Conservation (phyloP, 2,113 vertebrate species). For the Pteruthius melanotis region DNA sequence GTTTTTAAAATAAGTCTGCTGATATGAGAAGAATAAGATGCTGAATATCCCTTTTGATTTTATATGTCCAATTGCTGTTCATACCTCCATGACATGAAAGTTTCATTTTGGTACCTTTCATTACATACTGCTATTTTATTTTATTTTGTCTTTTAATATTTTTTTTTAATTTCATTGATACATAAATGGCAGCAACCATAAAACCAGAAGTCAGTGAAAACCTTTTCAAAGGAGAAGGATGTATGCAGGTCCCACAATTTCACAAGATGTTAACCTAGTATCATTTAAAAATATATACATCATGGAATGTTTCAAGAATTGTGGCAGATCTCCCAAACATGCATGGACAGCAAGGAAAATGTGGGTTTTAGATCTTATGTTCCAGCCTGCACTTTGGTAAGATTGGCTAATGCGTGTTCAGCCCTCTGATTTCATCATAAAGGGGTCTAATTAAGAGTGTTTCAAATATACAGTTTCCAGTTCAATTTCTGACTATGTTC, state of each 20-base stretch:
- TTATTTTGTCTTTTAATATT: too few relatives aligned
- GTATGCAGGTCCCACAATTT: background rate
- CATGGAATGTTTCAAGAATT: background rate
- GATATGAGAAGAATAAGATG: background rate
- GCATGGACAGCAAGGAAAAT: background rate
- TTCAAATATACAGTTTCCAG: background rate
- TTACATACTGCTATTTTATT: fast-evolving
- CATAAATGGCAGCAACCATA: background rate
- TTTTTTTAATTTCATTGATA: background rate
- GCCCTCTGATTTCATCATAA: background rate
- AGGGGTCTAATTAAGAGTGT: background rate
- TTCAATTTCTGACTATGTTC: background rate
- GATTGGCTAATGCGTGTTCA: background rate
- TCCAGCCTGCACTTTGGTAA: background rate
- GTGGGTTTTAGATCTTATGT: background rate
- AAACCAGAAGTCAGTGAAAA: background rate
- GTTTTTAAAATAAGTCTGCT: background rate
- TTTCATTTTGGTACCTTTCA: background rate
- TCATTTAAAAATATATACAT: background rate
- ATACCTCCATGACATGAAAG: background rate
- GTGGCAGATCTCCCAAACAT: background rate
- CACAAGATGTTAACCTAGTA: background rate
- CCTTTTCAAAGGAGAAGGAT: background rate
- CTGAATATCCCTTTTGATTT: background rate
- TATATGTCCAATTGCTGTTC: background rate